Base-by-base conservation (phyloP, 2,797 vertebrate species). In the Myotis findleyi region DNA sequence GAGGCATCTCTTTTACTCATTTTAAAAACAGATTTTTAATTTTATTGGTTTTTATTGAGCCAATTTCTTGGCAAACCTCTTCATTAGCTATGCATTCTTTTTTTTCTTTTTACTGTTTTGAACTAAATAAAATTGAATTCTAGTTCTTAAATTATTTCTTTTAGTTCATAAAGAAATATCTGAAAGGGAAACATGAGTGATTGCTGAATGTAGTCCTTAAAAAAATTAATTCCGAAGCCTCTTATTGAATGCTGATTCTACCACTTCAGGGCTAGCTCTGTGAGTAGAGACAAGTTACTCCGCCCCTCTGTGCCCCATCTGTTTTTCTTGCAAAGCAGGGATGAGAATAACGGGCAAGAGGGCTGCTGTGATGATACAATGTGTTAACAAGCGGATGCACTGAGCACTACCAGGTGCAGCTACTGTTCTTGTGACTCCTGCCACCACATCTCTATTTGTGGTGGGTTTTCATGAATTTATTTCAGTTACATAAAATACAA, bases 401-500 rank as follows among this genome's bases (percentile, higher is more conserved):
- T 87, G 33, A 59, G 72, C 7, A 30, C 4, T 27, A 68, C 30
- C 12, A 71, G 9, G 20, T 33, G 33, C 0, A 85, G 38, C 6
- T 81, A 76, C 21, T 77, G 47, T 1, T 85, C 25, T 51, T 71
- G 80, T 82, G 47, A 16, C 16, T 93, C 9, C 17, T 55, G 14
- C 86, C 9, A 68, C 18, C 17, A 38, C 41, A 53, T 38, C 88
- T 82, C 12, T 9, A 59, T 77, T 36, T 90, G 38, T 7, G 5
- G 2, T 66, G 44, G 16, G 7, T n/a, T 85, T 92, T 57, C 36
- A 44, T 81, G n/a, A 64, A 89, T 77, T 92, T 64, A 69, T 13
- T 86, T 87, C 20, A 36, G 9, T 33, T 94, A 71, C 53, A 68
- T 87, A 79, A 69, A 94, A 93, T 30, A 55, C 4, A 85, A 79